Evolutionary conservation across 2,113 vertebrate species (phyloP).

Genomic region (Nothobranchius kuhntae): DNA sequence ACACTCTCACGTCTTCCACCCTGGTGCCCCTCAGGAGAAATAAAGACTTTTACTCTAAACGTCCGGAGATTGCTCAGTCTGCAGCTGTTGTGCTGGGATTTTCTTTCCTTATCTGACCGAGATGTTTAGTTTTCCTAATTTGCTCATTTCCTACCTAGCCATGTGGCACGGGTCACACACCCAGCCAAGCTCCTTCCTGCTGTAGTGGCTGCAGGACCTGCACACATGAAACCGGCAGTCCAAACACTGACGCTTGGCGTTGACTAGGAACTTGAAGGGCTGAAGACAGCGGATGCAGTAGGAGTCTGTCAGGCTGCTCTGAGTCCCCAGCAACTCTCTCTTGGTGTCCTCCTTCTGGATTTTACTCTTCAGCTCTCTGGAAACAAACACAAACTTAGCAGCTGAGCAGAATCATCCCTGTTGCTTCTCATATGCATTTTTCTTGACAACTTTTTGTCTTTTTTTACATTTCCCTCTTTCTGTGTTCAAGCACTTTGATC

Average conservation of each 20-base stretch:
- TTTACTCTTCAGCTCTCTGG: slow-evolving; percentile 86
- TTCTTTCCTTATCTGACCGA: background rate
- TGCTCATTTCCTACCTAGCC: slow-evolving; percentile 79
- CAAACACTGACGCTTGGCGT: slow-evolving; percentile 84
- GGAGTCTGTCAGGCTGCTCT: slow-evolving; percentile 80
- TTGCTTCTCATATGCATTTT: too few relatives aligned
- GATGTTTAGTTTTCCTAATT: background rate
- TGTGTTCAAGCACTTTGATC: too few relatives aligned
- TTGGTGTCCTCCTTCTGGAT: slow-evolving; percentile 86
- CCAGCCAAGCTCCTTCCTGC: slow-evolving; percentile 86
- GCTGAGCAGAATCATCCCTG: too few relatives aligned
- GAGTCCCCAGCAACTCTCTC: slow-evolving; percentile 79
- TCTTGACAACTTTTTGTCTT: too few relatives aligned
- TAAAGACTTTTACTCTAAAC: background rate
- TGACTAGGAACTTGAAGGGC: slow-evolving; percentile 87
- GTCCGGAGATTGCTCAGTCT: background rate
- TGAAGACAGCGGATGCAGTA: slow-evolving; percentile 90
- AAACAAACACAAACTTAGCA: background rate
- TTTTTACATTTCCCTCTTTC: too few relatives aligned
- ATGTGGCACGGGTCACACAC: slow-evolving; percentile 88
- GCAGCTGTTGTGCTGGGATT: background rate
- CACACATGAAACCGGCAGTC: slow-evolving; percentile 86
- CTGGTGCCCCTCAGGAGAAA: background rate
- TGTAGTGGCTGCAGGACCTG: slow-evolving; percentile 84
- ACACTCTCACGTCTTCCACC: background rate